A percentile compares a stretch with the other conserved stretches of the same genome.
Evolutionary conservation across 2,888 invertebrate species (phyloP).

Genomic region (Ormia ochracea): DNA sequence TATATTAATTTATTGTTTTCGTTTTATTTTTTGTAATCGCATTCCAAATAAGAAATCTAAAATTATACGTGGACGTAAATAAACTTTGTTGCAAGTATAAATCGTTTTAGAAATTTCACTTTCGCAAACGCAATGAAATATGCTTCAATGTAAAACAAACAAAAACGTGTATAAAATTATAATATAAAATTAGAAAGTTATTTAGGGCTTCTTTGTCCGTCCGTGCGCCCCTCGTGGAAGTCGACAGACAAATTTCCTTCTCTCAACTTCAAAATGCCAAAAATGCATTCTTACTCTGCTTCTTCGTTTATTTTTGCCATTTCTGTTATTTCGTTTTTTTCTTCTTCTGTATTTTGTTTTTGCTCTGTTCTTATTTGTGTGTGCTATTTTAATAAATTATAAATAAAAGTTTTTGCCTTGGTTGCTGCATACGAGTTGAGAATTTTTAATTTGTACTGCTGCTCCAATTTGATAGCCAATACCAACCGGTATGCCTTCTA

Average conservation of each 20-base stretch:
- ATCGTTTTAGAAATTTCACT: slow-evolving; percentile 21
- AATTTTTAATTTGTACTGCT: neutral
- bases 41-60: neutral
- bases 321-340: slow-evolving; percentile 10
- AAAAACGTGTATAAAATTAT: neutral
- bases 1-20: slow-evolving; percentile 11
- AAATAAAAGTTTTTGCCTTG: slow-evolving; percentile 5
- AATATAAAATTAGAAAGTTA: slow-evolving; percentile 58
- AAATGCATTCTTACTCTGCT: slow-evolving; percentile 28
- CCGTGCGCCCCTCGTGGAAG: slow-evolving; percentile 5
- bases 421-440: neutral
- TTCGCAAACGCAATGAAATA: neutral
- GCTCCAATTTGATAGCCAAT: neutral
- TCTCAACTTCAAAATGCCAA: neutral
- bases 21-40: neutral
- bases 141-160: neutral
- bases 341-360: neutral
- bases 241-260: slow-evolving; percentile 6
- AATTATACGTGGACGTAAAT: slow-evolving; percentile 30
- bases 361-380: slow-evolving; percentile 6
- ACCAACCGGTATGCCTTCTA: neutral
- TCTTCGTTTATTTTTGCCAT: slow-evolving; percentile 28
- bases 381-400: slow-evolving; percentile 42
- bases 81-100: slow-evolving; percentile 27
- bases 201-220: slow-evolving; percentile 54